Percentiles rank a stretch among this genome's conserved stretches.
Conservation (phyloP, 64 coral and sea anemone species). For the Pachyseris speciosa region DNA sequence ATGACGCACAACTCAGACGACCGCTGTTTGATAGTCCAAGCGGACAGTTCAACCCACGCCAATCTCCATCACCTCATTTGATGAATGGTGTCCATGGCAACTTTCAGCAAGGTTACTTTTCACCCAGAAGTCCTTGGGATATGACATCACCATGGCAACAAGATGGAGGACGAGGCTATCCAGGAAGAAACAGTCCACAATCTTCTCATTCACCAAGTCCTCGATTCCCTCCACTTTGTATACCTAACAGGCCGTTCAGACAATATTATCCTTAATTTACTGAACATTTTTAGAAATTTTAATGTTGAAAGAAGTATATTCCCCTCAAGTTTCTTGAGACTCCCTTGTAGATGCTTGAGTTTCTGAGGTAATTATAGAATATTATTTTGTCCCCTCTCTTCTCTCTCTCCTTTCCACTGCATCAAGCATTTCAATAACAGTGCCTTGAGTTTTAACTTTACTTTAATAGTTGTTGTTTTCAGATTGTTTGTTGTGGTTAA, state of each 20-base stretch:
- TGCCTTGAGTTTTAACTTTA: no score
- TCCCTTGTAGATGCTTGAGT: no score
- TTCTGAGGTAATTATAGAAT: no score
- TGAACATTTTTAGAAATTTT: no score
- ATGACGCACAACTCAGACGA: background rate
- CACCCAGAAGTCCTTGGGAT: background rate
- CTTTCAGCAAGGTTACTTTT: background rate
- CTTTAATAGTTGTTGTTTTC: no score
- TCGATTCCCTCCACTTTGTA: background rate
- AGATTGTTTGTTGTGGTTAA: no score
- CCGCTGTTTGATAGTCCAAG: slow-evolving; percentile 7
- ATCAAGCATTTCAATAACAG: no score
- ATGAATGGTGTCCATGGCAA: background rate
- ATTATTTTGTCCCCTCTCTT: no score
- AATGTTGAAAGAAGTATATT: no score
- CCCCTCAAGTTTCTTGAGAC: no score
- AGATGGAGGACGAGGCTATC: background rate
- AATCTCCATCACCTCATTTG: background rate
- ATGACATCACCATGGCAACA: slow-evolving; percentile 36
- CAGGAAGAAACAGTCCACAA: background rate
- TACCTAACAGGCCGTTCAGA: background rate
- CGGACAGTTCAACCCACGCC: background rate
- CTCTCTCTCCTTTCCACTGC: no score
- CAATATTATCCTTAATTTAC: background rate
- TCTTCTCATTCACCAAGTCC: background rate